Percentiles rank a stretch among this genome's conserved stretches.
phyloP scores from a whole-genome alignment of 2,888 invertebrate genomes.

The Anodontia alba region DNA sequence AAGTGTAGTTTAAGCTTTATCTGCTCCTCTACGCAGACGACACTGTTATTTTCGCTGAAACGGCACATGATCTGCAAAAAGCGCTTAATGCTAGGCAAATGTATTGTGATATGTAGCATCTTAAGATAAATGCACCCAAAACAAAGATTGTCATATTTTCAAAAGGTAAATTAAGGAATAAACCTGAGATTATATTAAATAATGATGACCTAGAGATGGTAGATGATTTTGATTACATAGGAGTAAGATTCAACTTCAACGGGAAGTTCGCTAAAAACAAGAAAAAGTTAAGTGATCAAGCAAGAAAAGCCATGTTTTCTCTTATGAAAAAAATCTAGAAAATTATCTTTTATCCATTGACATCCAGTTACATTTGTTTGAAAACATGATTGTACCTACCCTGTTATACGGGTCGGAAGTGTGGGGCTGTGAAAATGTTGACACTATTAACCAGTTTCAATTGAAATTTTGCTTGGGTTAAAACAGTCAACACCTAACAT shows the following conservation, averaged over 20 bases:
- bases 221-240: background rate
- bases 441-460: background rate
- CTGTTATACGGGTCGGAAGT: background rate
- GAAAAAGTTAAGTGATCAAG: background rate
- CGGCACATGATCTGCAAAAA: background rate
- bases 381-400: background rate
- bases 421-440: background rate
- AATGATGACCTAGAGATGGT: background rate
- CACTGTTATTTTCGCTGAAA: background rate
- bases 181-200: background rate
- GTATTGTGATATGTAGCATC: background rate
- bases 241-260: background rate
- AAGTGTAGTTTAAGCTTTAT: background rate
- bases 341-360: background rate
- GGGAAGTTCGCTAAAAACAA: background rate
- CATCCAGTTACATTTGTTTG: background rate
- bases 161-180: background rate
- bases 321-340: too few species aligned
- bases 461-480: background rate
- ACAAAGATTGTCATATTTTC: background rate
- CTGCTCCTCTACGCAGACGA: background rate
- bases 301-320: background rate
- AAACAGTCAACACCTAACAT: background rate
- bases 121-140: background rate
- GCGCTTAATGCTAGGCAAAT: background rate